A percentile compares a stretch with the other conserved stretches of the same genome.
These are phyloP conservation scores for Colostygia pectinataria DNA, from an alignment of 2,888 invertebrate genomes.

Conservation along the genomic window DNA sequence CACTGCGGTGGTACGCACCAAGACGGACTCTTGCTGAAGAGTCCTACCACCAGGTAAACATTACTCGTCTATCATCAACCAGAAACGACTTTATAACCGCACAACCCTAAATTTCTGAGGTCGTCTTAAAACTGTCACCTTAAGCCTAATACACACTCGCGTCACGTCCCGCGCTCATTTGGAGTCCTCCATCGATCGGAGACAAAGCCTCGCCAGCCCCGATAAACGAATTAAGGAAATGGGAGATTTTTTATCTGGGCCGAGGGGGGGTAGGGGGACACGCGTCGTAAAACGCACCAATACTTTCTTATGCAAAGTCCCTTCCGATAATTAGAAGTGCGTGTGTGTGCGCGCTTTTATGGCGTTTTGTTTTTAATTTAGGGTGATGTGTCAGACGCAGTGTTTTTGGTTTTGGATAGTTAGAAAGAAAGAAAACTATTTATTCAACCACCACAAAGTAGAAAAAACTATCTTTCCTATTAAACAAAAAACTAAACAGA, in stretches of 20 bases:
- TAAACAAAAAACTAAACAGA: too few relatives aligned
- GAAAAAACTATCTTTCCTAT: too few relatives aligned
- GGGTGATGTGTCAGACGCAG: conserved; percentile 23
- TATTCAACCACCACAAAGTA: too few relatives aligned
- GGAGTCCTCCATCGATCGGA: conserved; percentile 80
- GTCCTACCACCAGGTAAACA: too few relatives aligned
- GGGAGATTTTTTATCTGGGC: conserved; percentile 83
- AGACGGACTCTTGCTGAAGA: too few relatives aligned
- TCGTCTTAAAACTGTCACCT: conserved; percentile 59
- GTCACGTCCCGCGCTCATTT: conserved; percentile 80
- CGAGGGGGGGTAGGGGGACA: conserved; percentile 61
- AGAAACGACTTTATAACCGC: conserved; percentile 11
- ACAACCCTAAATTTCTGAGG: conserved; percentile 35
- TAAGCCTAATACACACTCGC: conserved; percentile 77
- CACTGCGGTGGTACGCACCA: too few relatives aligned
- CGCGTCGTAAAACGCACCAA: conserved; percentile 82
- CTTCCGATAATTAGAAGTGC: conserved; percentile 78
- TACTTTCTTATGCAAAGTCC: conserved; percentile 83
- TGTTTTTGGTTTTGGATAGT: conserved; percentile 8
- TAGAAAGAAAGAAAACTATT: too few relatives aligned
- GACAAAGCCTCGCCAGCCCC: conserved; percentile 80
- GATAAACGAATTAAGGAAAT: conserved; percentile 84
- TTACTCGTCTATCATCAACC: not conserved
- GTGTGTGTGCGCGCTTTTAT: conserved; percentile 63
- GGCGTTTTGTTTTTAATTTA: conserved; percentile 74